These are phyloP conservation scores for Cyclopterus lumpus DNA, from an alignment of 2,797 vertebrate genomes.

Conservation along the genomic window DNA sequence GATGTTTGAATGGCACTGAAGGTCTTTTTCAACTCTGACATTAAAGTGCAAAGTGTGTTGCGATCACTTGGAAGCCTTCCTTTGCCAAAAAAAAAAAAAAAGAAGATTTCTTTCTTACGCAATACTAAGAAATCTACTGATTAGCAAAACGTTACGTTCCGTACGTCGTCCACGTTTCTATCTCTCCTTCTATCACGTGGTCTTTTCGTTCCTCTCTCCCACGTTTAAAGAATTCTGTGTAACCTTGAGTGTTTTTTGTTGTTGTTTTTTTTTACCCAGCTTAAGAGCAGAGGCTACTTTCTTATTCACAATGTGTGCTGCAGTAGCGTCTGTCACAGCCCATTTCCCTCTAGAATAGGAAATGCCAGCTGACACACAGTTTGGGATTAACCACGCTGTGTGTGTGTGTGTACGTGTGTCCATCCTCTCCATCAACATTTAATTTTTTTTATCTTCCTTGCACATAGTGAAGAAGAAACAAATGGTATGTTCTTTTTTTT, in stretches of 20 bases:
- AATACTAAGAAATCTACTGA: constrained; percentile 49
- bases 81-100: constrained; percentile 21
- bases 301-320: constrained; percentile 65
- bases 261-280: constrained; percentile 34
- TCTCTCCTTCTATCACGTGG: not conserved
- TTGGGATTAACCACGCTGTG: constrained; percentile 46
- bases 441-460: not conserved
- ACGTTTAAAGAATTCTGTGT: constrained; percentile 28
- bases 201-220: not conserved
- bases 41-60: constrained; percentile 30
- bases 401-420: constrained; percentile 1
- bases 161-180: constrained; percentile 12
- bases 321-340: constrained; percentile 71
- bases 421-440: constrained; percentile 20
- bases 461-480: not conserved
- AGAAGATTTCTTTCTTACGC: constrained; percentile 62
- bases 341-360: constrained; percentile 70
- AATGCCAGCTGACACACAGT: constrained; percentile 68
- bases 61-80: constrained; percentile 23
- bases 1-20: not conserved
- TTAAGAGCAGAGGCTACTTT: constrained; percentile 41
- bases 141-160: constrained; percentile 24
- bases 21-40: constrained; percentile 15
- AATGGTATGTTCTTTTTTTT: not conserved
- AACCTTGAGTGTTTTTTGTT: constrained; percentile 68